phyloP scores from a whole-genome alignment of 2,888 invertebrate species.

The Diarsia rubi region DNA sequence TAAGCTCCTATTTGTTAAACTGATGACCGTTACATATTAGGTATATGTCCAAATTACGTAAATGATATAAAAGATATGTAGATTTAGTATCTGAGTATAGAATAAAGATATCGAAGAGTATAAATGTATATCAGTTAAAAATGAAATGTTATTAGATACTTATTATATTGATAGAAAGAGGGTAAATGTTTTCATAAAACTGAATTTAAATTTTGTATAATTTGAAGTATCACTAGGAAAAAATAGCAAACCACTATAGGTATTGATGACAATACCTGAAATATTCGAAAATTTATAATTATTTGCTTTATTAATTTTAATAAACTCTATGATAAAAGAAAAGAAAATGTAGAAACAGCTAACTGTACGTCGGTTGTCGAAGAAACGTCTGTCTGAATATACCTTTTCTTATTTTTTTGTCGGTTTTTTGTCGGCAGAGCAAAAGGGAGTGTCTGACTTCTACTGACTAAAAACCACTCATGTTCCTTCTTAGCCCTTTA shows the following conservation, averaged over 20 bases:
- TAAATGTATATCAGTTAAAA: neutral
- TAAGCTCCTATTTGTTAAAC: conserved; percentile 31
- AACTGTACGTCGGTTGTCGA: conserved; percentile 18
- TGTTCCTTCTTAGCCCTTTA: no score
- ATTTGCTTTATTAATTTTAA: conserved; percentile 7
- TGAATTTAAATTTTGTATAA: conserved; percentile 23
- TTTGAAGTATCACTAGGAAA: neutral
- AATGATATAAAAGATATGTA: conserved; percentile 56
- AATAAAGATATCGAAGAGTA: conserved; percentile 19
- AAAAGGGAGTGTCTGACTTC: no score
- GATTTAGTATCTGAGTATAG: conserved; percentile 22
- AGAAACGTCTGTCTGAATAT: conserved; percentile 9
- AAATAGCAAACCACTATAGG: neutral
- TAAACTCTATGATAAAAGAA: conserved; percentile 11
- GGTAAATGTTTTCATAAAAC: conserved; percentile 15
- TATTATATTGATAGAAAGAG: conserved; percentile 7
- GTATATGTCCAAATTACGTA: conserved; percentile 36
- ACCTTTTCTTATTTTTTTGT: no score
- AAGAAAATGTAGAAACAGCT: conserved; percentile 18
- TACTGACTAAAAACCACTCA: no score
- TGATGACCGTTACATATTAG: conserved; percentile 33
- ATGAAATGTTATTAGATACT: neutral
- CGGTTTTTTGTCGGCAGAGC: no score
- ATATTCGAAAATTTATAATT: neutral
- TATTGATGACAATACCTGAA: neutral